These are phyloP conservation scores for Misgurnus mizolepis DNA, from an alignment of 2,113 vertebrate species.

Conservation along the genomic window DNA sequence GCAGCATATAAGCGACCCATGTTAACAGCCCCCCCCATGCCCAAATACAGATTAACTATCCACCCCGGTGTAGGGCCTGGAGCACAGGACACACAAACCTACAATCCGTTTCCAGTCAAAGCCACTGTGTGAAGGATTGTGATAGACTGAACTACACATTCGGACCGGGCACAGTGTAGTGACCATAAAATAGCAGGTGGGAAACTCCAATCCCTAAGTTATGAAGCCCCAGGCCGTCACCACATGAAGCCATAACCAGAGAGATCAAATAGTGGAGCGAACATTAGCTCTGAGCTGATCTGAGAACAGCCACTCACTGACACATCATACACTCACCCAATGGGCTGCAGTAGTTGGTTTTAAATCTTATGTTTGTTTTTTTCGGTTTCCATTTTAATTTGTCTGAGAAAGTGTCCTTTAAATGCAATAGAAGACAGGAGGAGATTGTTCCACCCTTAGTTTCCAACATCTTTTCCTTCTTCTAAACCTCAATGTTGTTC, in stretches of 20 bases:
- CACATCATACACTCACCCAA: slow-evolving; percentile 67
- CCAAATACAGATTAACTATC: slow-evolving; percentile 37
- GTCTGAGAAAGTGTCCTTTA: slow-evolving; percentile 65
- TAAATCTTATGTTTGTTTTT: slow-evolving; percentile 39
- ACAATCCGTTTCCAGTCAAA: slow-evolving; percentile 27
- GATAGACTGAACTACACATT: slow-evolving; percentile 21
- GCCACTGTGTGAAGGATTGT: slow-evolving; percentile 6
- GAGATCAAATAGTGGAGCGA: slow-evolving; percentile 12
- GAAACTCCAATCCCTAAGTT: neutral
- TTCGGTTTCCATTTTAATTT: slow-evolving; percentile 42
- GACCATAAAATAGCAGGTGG: neutral
- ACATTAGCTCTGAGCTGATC: slow-evolving; percentile 23
- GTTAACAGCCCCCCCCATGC: slow-evolving; percentile 20
- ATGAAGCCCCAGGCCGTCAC: neutral
- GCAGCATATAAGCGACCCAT: slow-evolving; percentile 5
- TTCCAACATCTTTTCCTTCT: neutral
- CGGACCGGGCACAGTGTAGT: slow-evolving; percentile 9
- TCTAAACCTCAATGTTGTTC: slow-evolving; percentile 88
- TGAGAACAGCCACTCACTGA: slow-evolving; percentile 49
- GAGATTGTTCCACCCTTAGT: slow-evolving; percentile 28
- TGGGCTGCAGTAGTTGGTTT: slow-evolving; percentile 69
- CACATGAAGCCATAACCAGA: slow-evolving; percentile 20
- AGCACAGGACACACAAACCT: neutral
- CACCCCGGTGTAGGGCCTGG: slow-evolving; percentile 1
- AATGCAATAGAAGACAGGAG: slow-evolving; percentile 63